A percentile compares a stretch with the other conserved stretches of the same genome.
phyloP scores from a whole-genome alignment of 2,797 vertebrate species.

The Melanotaenia nigrans region DNA sequence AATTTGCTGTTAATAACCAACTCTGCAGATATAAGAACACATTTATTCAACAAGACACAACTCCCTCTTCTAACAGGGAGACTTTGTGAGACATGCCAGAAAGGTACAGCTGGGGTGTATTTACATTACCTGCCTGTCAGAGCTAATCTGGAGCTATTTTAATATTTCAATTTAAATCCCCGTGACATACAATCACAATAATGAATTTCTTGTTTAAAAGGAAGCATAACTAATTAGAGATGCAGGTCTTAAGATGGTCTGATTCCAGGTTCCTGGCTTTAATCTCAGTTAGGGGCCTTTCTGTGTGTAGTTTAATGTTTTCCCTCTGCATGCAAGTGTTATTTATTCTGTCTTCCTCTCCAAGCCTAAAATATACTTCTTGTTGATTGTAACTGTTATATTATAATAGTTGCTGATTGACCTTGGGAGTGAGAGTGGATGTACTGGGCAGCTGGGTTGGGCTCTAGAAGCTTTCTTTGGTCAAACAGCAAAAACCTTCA shows the following conservation, averaged over 20 bases:
- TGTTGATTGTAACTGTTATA: background rate
- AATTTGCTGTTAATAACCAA: background rate
- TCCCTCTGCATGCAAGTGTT: background rate
- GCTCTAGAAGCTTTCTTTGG: no score
- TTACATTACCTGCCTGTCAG: background rate
- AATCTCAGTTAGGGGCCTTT: background rate
- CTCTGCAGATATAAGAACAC: background rate
- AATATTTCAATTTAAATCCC: no score
- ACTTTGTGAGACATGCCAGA: background rate
- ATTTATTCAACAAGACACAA: background rate
- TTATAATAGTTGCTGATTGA: background rate
- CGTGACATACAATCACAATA: no score
- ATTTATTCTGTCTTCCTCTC: background rate
- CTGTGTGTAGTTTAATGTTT: background rate
- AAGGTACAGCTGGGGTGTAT: background rate
- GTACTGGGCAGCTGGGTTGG: background rate
- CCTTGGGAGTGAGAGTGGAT: background rate
- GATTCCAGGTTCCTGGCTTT: background rate
- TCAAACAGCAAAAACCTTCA: no score
- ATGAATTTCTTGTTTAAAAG: background rate
- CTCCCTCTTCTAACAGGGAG: background rate
- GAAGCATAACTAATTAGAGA: background rate
- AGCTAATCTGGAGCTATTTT: background rate
- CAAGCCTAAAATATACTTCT: background rate
- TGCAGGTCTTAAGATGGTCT: background rate